Percentiles rank a stretch among this genome's conserved stretches.
phyloP scores from a whole-genome alignment of 2,888 invertebrate species.

The Polydrusus cervinus region DNA sequence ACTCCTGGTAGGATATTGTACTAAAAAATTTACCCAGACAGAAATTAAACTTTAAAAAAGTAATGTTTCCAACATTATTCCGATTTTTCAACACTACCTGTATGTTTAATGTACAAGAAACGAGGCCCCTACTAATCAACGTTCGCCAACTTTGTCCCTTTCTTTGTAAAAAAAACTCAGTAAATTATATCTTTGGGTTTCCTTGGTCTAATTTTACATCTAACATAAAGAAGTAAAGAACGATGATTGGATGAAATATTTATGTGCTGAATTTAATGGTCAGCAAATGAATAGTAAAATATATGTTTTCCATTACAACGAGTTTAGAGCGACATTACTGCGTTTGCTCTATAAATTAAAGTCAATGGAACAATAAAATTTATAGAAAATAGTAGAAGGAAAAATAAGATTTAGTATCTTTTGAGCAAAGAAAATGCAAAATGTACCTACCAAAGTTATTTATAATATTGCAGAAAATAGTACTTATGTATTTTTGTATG shows the following conservation, averaged over 20 bases:
- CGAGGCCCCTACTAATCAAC: no score
- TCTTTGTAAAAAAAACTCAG: background rate
- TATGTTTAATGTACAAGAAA: no score
- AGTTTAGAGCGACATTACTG: background rate
- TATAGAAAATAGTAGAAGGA: background rate
- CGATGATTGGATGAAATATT: slow-evolving; percentile 39
- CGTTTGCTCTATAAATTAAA: slow-evolving; percentile 3
- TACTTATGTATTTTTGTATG: no score
- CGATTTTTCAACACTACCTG: no score
- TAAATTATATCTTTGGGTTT: slow-evolving; percentile 38
- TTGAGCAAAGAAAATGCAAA: background rate
- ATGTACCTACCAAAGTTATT: no score
- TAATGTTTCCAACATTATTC: no score
- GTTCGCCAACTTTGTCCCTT: no score
- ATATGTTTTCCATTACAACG: slow-evolving; percentile 14
- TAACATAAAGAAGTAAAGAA: slow-evolving; percentile 21
- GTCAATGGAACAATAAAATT: background rate
- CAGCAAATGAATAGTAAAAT: slow-evolving; percentile 18
- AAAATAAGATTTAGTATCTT: slow-evolving; percentile 6
- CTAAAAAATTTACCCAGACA: no score
- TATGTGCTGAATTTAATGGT: slow-evolving; percentile 29
- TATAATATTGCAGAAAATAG: no score
- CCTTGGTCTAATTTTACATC: background rate
- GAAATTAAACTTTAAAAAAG: no score
- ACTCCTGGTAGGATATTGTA: no score